These are phyloP conservation scores for Chironomus tentans DNA, from an alignment of 2,888 invertebrate genomes.

Conservation along the genomic window DNA sequence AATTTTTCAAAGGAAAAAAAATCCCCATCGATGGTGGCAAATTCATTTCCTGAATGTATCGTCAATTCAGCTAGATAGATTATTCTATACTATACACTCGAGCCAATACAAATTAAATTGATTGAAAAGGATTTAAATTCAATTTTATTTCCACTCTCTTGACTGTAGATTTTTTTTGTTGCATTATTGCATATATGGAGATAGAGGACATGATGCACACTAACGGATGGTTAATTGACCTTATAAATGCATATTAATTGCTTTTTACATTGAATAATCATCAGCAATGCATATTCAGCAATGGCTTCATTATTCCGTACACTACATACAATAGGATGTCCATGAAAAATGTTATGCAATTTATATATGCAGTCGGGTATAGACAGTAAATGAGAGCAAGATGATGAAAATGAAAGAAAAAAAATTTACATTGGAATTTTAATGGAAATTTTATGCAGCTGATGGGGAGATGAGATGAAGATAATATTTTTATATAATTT, in stretches of 20 bases:
- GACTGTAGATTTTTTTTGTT: neutral
- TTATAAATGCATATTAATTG: conserved; percentile 26
- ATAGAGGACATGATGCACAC: neutral
- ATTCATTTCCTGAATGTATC: neutral
- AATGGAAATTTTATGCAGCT: conserved; percentile 17
- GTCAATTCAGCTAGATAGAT: neutral
- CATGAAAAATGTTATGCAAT: conserved; percentile 19
- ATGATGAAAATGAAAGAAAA: neutral
- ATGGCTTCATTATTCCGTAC: neutral
- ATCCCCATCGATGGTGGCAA: neutral
- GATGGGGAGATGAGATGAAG: neutral
- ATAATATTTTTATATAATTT: no score
- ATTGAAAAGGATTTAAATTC: conserved; percentile 26
- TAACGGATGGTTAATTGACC: conserved; percentile 22
- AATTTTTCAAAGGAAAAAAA: neutral
- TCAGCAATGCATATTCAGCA: neutral
- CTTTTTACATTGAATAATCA: neutral
- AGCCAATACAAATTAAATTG: conserved; percentile 11
- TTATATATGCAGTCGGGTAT: neutral
- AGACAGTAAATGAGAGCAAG: neutral
- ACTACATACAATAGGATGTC: conserved; percentile 1
- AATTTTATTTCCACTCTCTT: conserved; percentile 11
- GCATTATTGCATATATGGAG: neutral
- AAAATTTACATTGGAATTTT: conserved; percentile 19
- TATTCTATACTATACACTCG: neutral